Percentiles rank a stretch among this genome's conserved stretches.
These are phyloP conservation scores for Phenacoccus solenopsis DNA, from an alignment of 1,140 invertebrate species.

Conservation along the genomic window DNA sequence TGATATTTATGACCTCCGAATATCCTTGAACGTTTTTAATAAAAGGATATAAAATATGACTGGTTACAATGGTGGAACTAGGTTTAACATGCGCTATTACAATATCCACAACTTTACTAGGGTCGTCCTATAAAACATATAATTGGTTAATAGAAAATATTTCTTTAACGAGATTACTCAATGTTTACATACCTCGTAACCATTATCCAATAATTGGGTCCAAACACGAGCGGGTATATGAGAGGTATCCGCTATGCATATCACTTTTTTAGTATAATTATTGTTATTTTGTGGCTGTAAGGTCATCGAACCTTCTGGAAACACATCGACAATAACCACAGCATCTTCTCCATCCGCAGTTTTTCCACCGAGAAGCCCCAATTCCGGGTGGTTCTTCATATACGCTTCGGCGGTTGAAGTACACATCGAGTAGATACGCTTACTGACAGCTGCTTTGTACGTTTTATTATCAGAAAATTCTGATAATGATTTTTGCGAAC, in stretches of 20 bases:
- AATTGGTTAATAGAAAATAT: background rate
- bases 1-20: constrained; percentile 29
- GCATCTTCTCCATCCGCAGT: constrained; percentile 23
- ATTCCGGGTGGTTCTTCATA: constrained; percentile 28
- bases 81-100: constrained; percentile 27
- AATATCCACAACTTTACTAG: constrained; percentile 25
- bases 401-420: constrained; percentile 29
- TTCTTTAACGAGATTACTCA: too few species aligned
- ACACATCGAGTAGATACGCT: constrained; percentile 29
- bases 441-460: constrained; percentile 25
- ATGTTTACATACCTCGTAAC: constrained; percentile 20
- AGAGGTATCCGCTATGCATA: constrained; percentile 30
- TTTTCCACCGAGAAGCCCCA: constrained; percentile 27
- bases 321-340: constrained; percentile 30
- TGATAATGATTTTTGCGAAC: constrained; percentile 17
- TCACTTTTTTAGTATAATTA: constrained; percentile 28
- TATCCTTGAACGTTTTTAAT: constrained; percentile 26
- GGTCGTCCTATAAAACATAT: constrained; percentile 25
- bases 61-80: constrained; percentile 30
- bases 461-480: constrained; percentile 20
- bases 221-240: constrained; percentile 30
- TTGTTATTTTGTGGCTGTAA: constrained; percentile 27
- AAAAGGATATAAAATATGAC: constrained; percentile 26
- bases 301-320: constrained; percentile 31
- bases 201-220: constrained; percentile 26